These are phyloP conservation scores for Harpagoxenus sublaevis DNA, from an alignment of 2,888 invertebrate species.

Conservation along the genomic window DNA sequence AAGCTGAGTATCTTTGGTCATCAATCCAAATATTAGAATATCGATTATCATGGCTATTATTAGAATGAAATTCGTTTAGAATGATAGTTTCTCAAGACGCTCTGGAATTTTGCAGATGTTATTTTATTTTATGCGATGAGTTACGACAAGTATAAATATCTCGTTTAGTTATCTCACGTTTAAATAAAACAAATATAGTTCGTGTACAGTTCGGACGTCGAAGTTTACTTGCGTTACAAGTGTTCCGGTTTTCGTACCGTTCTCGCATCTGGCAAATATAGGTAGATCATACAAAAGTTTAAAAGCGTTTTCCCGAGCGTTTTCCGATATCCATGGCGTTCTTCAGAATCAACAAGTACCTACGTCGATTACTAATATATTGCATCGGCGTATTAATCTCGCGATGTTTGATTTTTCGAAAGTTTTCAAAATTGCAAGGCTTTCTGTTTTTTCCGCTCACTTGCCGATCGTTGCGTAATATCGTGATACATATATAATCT, in stretches of 20 bases:
- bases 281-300: conserved; percentile 20
- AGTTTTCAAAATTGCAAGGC: background rate
- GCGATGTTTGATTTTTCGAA: conserved; percentile 13
- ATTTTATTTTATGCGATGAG: background rate
- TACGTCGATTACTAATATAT: conserved; percentile 13
- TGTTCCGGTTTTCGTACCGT: background rate
- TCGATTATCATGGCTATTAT: background rate
- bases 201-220: background rate
- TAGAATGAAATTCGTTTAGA: background rate
- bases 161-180: background rate
- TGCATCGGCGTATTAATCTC: conserved; percentile 7
- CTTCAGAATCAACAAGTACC: conserved; percentile 2
- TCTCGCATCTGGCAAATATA: background rate
- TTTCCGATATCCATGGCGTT: conserved; percentile 22
- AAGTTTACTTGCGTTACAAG: background rate
- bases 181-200: background rate
- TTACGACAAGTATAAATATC: background rate
- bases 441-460: background rate
- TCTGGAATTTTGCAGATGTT: background rate
- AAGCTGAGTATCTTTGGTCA: background rate
- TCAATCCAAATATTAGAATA: background rate
- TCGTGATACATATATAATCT: background rate
- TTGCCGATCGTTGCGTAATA: background rate
- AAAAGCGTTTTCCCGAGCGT: conserved; percentile 38
- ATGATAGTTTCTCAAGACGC: background rate